Percentiles rank a stretch among this genome's conserved stretches.
phyloP scores from a whole-genome alignment of 1,140 invertebrate species.

The Drosophila ananassae region DNA sequence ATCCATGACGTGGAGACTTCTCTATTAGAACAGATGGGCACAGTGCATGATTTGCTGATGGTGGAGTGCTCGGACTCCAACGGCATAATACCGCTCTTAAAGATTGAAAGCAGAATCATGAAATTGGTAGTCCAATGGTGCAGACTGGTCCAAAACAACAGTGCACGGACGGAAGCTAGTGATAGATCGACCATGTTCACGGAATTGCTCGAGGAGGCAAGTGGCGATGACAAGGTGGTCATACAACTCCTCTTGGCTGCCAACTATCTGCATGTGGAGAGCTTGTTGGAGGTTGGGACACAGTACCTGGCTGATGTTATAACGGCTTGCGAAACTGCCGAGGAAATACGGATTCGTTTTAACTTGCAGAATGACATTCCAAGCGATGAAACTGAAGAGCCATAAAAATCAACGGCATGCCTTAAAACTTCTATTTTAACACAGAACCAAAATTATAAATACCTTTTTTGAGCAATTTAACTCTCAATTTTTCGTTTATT shows the following conservation, averaged over 20 bases:
- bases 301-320: constrained; percentile 30
- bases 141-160: background rate
- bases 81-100: constrained; percentile 15
- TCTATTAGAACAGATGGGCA: constrained; percentile 27
- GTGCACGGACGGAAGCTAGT: background rate
- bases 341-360: constrained; percentile 17
- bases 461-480: no score
- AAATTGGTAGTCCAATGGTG: constrained; percentile 25
- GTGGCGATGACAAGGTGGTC: constrained; percentile 2
- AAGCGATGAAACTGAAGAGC: background rate
- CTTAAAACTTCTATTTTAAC: no score
- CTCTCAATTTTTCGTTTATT: no score
- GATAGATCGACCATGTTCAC: background rate
- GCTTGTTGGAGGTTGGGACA: constrained; percentile 14
- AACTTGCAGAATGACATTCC: background rate
- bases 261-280: constrained; percentile 38
- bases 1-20: constrained; percentile 1
- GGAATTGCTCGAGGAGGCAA: background rate
- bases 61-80: background rate
- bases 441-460: no score
- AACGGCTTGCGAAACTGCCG: background rate
- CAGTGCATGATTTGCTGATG: constrained; percentile 22
- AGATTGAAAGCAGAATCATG: constrained; percentile 17
- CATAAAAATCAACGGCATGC: background rate
- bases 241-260: constrained; percentile 38